phyloP scores from a whole-genome alignment of 2,113 vertebrate genomes.

The Peromyscus californicus region DNA sequence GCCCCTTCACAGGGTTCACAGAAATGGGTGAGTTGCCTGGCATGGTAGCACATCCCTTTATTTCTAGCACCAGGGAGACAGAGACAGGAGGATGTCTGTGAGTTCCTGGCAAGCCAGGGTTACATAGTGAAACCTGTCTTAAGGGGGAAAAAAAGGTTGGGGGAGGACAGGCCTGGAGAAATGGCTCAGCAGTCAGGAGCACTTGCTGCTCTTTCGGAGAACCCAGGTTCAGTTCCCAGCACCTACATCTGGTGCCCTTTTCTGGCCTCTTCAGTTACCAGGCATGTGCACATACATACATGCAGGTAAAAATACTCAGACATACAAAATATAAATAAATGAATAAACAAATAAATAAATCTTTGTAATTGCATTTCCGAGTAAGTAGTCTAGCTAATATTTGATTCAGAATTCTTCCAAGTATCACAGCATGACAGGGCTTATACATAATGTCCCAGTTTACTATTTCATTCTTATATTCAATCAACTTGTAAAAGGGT shows the following conservation, averaged over 20 bases:
- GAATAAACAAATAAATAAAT: background rate
- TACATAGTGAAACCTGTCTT: background rate
- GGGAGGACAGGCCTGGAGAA: background rate
- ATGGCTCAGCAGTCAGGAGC: background rate
- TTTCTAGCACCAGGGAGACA: background rate
- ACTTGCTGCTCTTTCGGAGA: background rate
- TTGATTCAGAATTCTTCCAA: conserved; percentile 49
- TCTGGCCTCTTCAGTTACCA: background rate
- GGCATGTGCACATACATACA: background rate
- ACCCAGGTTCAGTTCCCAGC: background rate
- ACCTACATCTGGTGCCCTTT: background rate
- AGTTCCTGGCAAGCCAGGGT: background rate
- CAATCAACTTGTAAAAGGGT: conserved; percentile 39
- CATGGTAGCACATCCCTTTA: background rate
- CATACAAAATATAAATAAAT: background rate
- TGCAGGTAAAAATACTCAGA: background rate
- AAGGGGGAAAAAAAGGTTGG: background rate
- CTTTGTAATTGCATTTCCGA: conserved; percentile 2
- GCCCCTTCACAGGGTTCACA: no score
- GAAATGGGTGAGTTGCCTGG: background rate
- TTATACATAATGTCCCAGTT: background rate
- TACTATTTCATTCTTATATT: background rate
- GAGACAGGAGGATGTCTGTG: background rate
- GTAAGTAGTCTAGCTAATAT: conserved; percentile 15
- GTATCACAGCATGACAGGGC: background rate